Conservation (phyloP, 2,113 vertebrate genomes). For the Neotragus moschatus region DNA sequence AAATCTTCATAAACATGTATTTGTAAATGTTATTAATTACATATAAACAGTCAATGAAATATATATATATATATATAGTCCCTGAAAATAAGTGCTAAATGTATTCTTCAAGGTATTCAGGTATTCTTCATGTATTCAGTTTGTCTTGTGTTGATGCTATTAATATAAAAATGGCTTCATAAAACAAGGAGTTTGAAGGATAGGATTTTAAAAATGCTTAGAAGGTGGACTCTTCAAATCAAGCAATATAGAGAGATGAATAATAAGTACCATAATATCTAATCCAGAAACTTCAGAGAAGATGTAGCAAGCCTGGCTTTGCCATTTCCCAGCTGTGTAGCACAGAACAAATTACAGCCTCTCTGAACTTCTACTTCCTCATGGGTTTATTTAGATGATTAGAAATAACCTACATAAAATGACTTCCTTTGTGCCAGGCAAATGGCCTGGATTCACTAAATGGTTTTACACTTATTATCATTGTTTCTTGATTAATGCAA, state of each 20-base stretch:
- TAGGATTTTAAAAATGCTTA: neutral
- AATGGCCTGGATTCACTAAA: slow-evolving; percentile 48
- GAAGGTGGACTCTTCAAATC: neutral
- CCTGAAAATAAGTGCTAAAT: neutral
- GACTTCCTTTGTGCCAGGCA: slow-evolving; percentile 45
- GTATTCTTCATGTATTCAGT: no score
- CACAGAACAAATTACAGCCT: neutral
- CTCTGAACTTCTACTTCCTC: neutral
- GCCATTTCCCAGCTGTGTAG: neutral
- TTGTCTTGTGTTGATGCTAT: neutral
- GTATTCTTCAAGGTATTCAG: no score
- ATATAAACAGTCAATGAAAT: neutral
- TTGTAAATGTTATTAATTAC: neutral
- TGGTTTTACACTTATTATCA: slow-evolving; percentile 60
- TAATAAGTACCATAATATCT: neutral
- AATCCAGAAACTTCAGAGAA: neutral
- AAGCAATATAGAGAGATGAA: neutral
- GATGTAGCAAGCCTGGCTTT: neutral
- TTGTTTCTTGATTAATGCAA: slow-evolving; percentile 73
- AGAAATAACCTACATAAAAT: slow-evolving; percentile 35
- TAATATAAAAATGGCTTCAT: neutral
- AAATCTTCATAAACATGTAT: neutral
- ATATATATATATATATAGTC: neutral
- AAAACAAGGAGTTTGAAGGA: neutral
- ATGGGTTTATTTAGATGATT: slow-evolving; percentile 27